Evolutionary conservation across 1,140 invertebrate species (phyloP).

Genomic region (Potamilus streckersoni): DNA sequence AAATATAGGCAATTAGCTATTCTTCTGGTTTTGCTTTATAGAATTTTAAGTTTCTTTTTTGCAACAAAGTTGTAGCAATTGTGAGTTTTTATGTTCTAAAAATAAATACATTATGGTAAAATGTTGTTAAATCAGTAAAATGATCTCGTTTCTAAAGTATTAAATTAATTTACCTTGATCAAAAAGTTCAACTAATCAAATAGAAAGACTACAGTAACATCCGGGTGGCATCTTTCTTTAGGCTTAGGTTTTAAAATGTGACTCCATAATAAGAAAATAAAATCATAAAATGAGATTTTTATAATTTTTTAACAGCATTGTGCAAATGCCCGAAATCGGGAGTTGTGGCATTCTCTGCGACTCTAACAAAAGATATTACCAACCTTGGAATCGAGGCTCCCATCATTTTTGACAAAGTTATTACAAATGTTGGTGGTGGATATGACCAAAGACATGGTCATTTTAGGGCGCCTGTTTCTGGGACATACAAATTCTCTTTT

Average conservation of each 20-base stretch:
- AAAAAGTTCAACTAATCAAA: not conserved
- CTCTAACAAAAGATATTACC: conserved; percentile 14
- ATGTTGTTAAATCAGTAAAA: not conserved
- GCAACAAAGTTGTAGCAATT: too few relatives aligned
- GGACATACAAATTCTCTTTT: conserved; percentile 43
- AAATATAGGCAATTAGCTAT: too few relatives aligned
- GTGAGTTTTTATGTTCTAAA: too few relatives aligned
- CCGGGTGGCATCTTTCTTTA: too few relatives aligned
- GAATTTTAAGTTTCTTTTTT: too few relatives aligned
- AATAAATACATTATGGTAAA: too few relatives aligned
- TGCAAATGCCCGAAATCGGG: conserved; percentile 21
- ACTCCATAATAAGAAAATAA: not conserved
- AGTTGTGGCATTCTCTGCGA: conserved; percentile 23
- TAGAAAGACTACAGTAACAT: not conserved
- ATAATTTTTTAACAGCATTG: not conserved
- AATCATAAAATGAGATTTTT: not conserved
- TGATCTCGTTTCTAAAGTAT: not conserved
- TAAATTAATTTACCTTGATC: not conserved
- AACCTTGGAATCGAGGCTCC: conserved; percentile 29
- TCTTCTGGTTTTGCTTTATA: too few relatives aligned
- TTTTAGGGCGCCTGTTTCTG: conserved; percentile 48
- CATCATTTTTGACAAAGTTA: conserved; percentile 47
- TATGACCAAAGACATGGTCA: conserved; percentile 39
- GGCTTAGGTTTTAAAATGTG: not conserved
- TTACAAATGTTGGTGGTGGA: conserved; percentile 46